These are phyloP conservation scores for Catalaphyllia jardinei DNA, from an alignment of 64 coral and sea anemone genomes.

Conservation along the genomic window DNA sequence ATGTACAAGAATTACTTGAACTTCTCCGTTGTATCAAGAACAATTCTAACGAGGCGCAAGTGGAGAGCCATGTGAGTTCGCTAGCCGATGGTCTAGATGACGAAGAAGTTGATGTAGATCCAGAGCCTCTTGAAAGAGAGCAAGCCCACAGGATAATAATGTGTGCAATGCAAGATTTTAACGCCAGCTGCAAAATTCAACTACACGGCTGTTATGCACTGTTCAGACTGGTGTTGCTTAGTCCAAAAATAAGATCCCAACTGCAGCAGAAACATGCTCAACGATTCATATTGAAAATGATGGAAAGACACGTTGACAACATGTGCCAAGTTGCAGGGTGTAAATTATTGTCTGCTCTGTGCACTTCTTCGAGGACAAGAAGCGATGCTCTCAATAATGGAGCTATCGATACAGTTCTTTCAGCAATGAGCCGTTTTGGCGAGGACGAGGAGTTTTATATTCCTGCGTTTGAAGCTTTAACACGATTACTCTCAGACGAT, in stretches of 20 bases:
- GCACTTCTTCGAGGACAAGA: slow-evolving; percentile 2
- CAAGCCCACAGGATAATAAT: slow-evolving; percentile 1
- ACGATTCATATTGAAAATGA: slow-evolving; percentile 32
- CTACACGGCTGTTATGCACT: slow-evolving; percentile 30
- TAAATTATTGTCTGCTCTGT: slow-evolving; percentile 46
- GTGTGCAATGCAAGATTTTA: background rate
- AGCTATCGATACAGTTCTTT: slow-evolving; percentile 29
- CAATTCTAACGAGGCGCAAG: slow-evolving; percentile 36
- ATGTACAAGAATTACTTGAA: background rate
- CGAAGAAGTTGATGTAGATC: background rate
- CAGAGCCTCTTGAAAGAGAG: slow-evolving; percentile 11
- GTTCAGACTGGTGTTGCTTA: slow-evolving; percentile 12
- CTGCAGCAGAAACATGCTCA: background rate
- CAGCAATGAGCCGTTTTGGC: slow-evolving; percentile 45
- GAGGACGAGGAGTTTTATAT: slow-evolving; percentile 59
- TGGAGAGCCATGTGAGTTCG: slow-evolving; percentile 3
- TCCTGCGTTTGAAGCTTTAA: slow-evolving; percentile 41
- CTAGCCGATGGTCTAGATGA: slow-evolving; percentile 39
- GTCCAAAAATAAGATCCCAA: background rate
- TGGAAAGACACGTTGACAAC: slow-evolving; percentile 1
- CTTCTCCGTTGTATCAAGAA: slow-evolving; percentile 8
- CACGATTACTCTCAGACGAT: slow-evolving; percentile 9
- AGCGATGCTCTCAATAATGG: background rate
- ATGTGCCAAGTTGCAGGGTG: slow-evolving; percentile 44
- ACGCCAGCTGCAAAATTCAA: slow-evolving; percentile 37